Percentiles rank a stretch among this genome's conserved stretches.
These are phyloP conservation scores for Panthera uncia DNA, from an alignment of 2,113 vertebrate genomes.

Conservation along the genomic window DNA sequence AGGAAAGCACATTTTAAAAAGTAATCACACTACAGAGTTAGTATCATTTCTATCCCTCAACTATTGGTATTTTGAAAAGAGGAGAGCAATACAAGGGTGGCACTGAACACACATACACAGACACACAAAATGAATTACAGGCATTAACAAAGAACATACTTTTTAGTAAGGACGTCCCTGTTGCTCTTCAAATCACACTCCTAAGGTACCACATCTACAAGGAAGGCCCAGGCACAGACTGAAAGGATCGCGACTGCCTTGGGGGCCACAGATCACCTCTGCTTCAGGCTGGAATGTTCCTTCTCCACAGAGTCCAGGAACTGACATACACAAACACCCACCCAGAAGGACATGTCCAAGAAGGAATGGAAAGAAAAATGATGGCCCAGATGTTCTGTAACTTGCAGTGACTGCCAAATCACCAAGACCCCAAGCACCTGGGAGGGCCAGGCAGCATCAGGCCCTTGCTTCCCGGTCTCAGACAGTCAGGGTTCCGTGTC, in stretches of 20 bases:
- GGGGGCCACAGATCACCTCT: slow-evolving; percentile 58
- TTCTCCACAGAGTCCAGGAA: slow-evolving; percentile 66
- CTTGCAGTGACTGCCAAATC: slow-evolving; percentile 68
- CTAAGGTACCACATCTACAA: neutral
- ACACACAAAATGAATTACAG: slow-evolving; percentile 16
- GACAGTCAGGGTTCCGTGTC: slow-evolving; percentile 46
- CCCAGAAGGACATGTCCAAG: slow-evolving; percentile 64
- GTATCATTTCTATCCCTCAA: neutral
- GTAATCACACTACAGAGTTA: neutral
- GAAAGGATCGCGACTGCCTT: slow-evolving; percentile 24
- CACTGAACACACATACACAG: neutral
- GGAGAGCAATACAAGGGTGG: neutral
- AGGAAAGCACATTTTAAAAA: slow-evolving; percentile 49
- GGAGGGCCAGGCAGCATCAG: slow-evolving; percentile 31
- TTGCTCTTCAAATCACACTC: slow-evolving; percentile 48
- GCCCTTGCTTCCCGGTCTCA: slow-evolving; percentile 63
- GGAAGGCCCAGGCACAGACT: neutral
- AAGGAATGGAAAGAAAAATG: slow-evolving; percentile 76
- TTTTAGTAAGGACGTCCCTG: neutral
- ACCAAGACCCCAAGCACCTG: slow-evolving; percentile 65
- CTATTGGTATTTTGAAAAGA: slow-evolving; percentile 15
- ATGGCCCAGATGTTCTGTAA: slow-evolving; percentile 78
- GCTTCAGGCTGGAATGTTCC: slow-evolving; percentile 59
- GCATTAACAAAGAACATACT: slow-evolving; percentile 6
- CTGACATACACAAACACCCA: slow-evolving; percentile 72